phyloP scores from a whole-genome alignment of 2,797 vertebrate genomes.

The Pyrocephalus nanus region DNA sequence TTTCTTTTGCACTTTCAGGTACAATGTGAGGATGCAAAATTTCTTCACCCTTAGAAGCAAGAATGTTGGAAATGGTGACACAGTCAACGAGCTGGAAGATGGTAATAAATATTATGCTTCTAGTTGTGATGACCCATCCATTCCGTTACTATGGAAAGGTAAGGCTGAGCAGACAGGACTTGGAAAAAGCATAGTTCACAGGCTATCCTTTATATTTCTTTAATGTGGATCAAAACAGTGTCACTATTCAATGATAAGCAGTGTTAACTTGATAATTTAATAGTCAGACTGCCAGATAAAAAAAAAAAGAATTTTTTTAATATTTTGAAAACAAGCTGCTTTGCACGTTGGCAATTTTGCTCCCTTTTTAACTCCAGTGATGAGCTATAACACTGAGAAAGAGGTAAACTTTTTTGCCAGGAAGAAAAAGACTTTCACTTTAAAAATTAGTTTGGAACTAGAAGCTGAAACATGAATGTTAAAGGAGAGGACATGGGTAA shows the following conservation, averaged over 20 bases:
- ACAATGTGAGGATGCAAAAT: conserved; percentile 89
- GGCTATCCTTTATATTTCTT: background rate
- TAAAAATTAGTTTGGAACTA: background rate
- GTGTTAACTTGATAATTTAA: background rate
- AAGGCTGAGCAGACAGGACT: conserved; percentile 97
- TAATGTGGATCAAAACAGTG: background rate
- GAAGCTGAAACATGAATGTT: background rate
- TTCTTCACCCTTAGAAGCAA: conserved; percentile 88
- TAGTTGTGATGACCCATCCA: conserved; percentile 87
- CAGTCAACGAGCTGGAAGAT: conserved; percentile 91
- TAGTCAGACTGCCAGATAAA: background rate
- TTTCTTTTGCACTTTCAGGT: conserved; percentile 76
- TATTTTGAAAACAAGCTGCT: background rate
- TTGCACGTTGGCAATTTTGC: background rate
- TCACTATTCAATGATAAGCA: background rate
- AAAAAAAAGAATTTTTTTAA: background rate
- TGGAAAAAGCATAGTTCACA: background rate
- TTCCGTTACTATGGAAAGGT: conserved; percentile 88
- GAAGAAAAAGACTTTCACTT: background rate
- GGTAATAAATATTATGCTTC: conserved; percentile 90
- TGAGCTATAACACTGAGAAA: background rate
- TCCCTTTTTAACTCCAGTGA: background rate
- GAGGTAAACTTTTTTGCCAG: background rate
- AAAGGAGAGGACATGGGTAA: background rate
- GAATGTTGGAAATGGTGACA: conserved; percentile 90